These are phyloP conservation scores for Trissonchulus sp. DNA, from an alignment of 2,888 invertebrate genomes.

Conservation along the genomic window DNA sequence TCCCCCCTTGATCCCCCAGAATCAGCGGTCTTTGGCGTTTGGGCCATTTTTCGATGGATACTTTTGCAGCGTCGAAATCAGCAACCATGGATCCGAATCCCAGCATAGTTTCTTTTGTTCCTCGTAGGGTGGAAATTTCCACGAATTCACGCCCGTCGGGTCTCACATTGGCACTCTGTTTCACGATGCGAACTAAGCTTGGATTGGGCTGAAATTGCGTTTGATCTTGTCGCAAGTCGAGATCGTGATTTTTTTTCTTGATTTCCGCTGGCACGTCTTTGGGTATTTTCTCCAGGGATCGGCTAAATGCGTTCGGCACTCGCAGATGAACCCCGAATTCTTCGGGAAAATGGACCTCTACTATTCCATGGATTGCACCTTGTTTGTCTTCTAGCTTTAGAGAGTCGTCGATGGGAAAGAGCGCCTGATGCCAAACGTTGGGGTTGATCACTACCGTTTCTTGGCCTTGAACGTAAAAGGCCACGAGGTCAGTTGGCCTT, in stretches of 20 bases:
- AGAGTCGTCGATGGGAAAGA: slow-evolving; percentile 4
- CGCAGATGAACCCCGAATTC: slow-evolving; percentile 25
- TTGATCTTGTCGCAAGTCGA: not conserved
- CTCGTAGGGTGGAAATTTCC: not conserved
- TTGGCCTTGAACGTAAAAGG: slow-evolving; percentile 15
- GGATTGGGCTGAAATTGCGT: not conserved
- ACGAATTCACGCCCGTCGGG: not conserved
- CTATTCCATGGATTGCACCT: slow-evolving; percentile 18
- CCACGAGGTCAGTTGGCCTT: slow-evolving; percentile 23
- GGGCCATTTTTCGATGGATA: not conserved
- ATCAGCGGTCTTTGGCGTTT: not conserved
- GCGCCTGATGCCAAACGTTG: slow-evolving; percentile 19
- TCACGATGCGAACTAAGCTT: not conserved
- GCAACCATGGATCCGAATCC: not conserved
- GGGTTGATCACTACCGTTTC: not conserved
- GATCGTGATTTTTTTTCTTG: not conserved
- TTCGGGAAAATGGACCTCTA: not conserved
- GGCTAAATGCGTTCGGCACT: slow-evolving; percentile 13
- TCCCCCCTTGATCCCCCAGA: not conserved
- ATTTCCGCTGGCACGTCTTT: not conserved
- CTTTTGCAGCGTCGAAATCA: not conserved
- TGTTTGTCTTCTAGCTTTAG: slow-evolving; percentile 2
- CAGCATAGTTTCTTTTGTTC: not conserved
- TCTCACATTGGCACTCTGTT: not conserved
- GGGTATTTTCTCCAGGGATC: not conserved